Base-by-base conservation (phyloP, 2,888 invertebrate species). In the Rotaria macrura region DNA sequence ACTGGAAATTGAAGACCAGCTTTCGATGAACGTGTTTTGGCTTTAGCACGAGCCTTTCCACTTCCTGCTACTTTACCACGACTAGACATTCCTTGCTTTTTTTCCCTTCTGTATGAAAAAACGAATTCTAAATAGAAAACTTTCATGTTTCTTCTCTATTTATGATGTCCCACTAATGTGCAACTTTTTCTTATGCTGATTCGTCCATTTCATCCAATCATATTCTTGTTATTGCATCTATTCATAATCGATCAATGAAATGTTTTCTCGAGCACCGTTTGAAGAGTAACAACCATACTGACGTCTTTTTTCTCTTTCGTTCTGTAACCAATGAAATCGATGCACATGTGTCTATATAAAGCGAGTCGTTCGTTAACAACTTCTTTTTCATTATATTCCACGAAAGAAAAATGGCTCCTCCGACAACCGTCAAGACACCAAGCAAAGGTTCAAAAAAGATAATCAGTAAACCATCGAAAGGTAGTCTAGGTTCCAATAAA, bases 61-160 rank as follows among this genome's bases (percentile, higher is more conserved):
- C 91, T 91, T 10, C 79, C 79, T 43, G 43, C 1, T 40, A 43
- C 79, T 89, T 91, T 91, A 55, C 91, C 91, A 86, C 91, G 89
- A 85, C 91, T 91, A 88, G 91, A 90, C 91, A 91, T 91, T 40
- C 1, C 7, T 23, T 20, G 23, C 3, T 52, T 52, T 52, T 3
- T 52, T 52, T 20, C n/a, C n/a, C n/a, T n/a, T 52, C 4, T 23
- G 52, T 52, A 52, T 52, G 52, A 6, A 52, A 52, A 52, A 52
- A 6, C 23, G 23, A 52, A 5, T 23, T 52, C 0, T 2, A 57
- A 4, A 6, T 20, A 20, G 14, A 65, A 34, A n/a, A n/a, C 2
- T 65, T 65, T 14, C 20, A 1, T 10, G 20, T 65, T 20, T 20
- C 20, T 65, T 34, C 65, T 65, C 17, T 65, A 34, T 65, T 34